A percentile compares a stretch with the other conserved stretches of the same genome.
Conservation (phyloP, 1,140 invertebrate genomes). For the Mya arenaria region DNA sequence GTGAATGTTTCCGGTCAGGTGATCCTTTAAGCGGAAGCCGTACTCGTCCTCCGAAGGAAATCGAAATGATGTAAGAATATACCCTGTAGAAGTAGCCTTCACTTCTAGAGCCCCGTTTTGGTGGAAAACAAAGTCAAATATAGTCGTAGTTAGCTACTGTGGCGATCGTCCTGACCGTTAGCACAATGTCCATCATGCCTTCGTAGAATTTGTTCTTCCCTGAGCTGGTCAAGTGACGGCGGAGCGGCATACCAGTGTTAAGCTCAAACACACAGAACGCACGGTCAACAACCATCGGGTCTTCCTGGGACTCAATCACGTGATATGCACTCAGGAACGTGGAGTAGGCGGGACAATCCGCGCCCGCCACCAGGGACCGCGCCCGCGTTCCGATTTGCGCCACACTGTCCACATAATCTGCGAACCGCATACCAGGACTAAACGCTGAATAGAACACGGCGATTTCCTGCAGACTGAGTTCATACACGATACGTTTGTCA, state of each 20-base stretch:
- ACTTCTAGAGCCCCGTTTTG: slow-evolving; percentile 72
- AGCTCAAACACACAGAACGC: slow-evolving; percentile 76
- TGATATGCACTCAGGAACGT: slow-evolving; percentile 61
- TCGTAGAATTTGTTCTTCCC: slow-evolving; percentile 62
- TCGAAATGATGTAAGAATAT: slow-evolving; percentile 59
- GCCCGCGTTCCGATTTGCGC: slow-evolving; percentile 54
- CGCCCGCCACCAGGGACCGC: slow-evolving; percentile 63
- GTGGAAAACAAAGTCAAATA: slow-evolving; percentile 74
- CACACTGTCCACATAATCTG: slow-evolving; percentile 71
- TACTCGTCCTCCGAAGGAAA: slow-evolving; percentile 53
- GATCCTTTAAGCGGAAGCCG: slow-evolving; percentile 61
- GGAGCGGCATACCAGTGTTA: slow-evolving; percentile 68
- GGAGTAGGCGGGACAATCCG: slow-evolving; percentile 68
- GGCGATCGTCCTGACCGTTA: slow-evolving; percentile 67
- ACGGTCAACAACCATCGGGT: slow-evolving; percentile 15
- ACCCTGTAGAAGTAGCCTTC: slow-evolving; percentile 64
- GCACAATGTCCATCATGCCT: slow-evolving; percentile 67
- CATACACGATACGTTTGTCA: slow-evolving; percentile 71
- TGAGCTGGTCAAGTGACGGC: slow-evolving; percentile 65
- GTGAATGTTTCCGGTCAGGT: slow-evolving; percentile 67
- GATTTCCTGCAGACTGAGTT: slow-evolving; percentile 75
- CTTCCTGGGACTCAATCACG: slow-evolving; percentile 51
- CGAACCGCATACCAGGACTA: slow-evolving; percentile 64
- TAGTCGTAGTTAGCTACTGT: slow-evolving; percentile 76
- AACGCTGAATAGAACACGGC: slow-evolving; percentile 70